Evolutionary conservation across 2,797 vertebrate genomes (phyloP).

Genomic region (Tauraco hartlaubi): DNA sequence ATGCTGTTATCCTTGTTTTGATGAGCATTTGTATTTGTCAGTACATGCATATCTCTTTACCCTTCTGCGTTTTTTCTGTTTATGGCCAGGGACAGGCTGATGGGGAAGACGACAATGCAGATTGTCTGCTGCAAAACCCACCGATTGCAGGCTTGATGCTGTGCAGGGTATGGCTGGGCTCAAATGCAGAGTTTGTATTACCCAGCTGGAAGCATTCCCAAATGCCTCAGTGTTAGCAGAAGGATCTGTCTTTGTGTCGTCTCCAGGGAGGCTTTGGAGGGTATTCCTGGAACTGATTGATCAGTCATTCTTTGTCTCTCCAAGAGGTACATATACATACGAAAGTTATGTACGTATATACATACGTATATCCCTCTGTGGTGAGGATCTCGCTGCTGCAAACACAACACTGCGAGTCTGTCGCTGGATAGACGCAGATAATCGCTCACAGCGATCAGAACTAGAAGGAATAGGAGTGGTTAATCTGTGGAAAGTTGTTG

Average conservation of each 20-base stretch:
- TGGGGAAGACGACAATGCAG: neutral
- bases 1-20: neutral
- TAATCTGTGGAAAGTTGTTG: neutral
- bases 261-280: neutral
- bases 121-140: neutral
- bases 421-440: neutral
- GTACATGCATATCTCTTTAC: neutral
- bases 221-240: neutral
- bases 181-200: neutral
- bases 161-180: neutral
- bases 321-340: neutral
- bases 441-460: neutral
- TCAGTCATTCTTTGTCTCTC: neutral
- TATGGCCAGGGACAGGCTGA: neutral
- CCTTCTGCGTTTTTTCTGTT: neutral
- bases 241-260: neutral
- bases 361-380: neutral
- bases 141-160: neutral
- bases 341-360: rapidly evolving
- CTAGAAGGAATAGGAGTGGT: neutral
- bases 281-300: neutral
- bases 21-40: neutral
- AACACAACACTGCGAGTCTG: neutral
- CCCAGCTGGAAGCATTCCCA: neutral
- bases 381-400: neutral